Percentiles rank a stretch among this genome's conserved stretches.
Evolutionary conservation across 2,888 invertebrate species (phyloP).

Genomic region (Drosophila subquinaria): DNA sequence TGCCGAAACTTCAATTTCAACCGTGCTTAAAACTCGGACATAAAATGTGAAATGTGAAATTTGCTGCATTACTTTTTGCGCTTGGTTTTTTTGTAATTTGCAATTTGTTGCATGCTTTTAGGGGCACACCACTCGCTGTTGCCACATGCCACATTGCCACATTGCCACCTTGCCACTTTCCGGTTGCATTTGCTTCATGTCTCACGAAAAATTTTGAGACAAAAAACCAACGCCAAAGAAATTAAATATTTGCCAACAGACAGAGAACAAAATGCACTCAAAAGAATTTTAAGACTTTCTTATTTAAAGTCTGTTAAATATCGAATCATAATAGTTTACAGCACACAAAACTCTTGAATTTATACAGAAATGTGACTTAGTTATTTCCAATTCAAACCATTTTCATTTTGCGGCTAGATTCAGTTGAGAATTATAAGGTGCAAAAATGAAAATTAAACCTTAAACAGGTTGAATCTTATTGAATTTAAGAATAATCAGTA

Average conservation of each 20-base stretch:
- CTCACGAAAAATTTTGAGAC: conserved; percentile 43
- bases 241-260: conserved; percentile 67
- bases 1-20: conserved; percentile 3
- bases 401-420: too few species aligned
- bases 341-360: too few species aligned
- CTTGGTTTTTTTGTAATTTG: neutral
- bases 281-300: too few species aligned
- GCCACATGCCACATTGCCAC: conserved; percentile 22
- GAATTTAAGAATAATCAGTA: too few species aligned
- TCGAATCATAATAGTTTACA: too few species aligned
- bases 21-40: neutral
- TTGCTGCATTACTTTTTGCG: too few species aligned
- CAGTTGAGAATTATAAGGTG: too few species aligned
- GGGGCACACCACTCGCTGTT: conserved; percentile 21
- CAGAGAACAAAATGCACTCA: neutral
- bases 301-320: too few species aligned
- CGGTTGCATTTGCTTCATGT: conserved; percentile 38
- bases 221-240: conserved; percentile 61
- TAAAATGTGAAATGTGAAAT: neutral
- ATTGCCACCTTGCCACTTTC: conserved; percentile 20
- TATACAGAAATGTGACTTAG: too few species aligned
- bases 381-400: too few species aligned
- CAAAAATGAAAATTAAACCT: too few species aligned
- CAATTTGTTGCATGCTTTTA: conserved; percentile 28
- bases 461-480: too few species aligned